phyloP scores from a whole-genome alignment of 2,888 invertebrate species.

The Crocallis elinguaria region DNA sequence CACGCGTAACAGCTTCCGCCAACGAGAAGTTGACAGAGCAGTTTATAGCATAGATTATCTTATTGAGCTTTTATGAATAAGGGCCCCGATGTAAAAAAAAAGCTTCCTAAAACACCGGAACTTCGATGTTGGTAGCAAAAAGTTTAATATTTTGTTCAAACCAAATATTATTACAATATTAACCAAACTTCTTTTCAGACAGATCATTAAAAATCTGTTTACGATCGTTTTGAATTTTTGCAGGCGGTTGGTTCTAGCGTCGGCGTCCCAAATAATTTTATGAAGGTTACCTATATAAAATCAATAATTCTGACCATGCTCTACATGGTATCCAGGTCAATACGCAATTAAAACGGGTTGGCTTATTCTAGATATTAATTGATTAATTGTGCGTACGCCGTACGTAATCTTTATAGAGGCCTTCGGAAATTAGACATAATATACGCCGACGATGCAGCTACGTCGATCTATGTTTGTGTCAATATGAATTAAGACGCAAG shows the following conservation, averaged over 20 bases:
- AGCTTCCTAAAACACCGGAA: too few species aligned
- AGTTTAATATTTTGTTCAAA: too few species aligned
- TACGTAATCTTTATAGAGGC: neutral
- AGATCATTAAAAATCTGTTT: conserved; percentile 9
- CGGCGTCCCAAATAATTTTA: conserved; percentile 21
- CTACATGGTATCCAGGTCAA: conserved; percentile 22
- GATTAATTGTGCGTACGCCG: conserved; percentile 6
- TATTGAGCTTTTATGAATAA: too few species aligned
- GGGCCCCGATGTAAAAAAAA: too few species aligned
- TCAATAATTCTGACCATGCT: conserved; percentile 16
- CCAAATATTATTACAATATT: neutral
- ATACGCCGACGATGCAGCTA: too few species aligned
- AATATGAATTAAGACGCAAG: too few species aligned
- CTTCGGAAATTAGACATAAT: neutral
- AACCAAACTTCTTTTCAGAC: neutral
- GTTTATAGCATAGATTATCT: too few species aligned
- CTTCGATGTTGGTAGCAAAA: too few species aligned
- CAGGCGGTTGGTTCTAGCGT: conserved; percentile 14
- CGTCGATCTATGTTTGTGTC: too few species aligned
- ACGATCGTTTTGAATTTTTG: conserved; percentile 11
- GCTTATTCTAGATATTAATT: conserved; percentile 12
- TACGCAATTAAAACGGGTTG: conserved; percentile 21
- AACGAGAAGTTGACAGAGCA: too few species aligned
- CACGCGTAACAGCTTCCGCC: too few species aligned
- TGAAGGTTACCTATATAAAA: conserved; percentile 14